These are phyloP conservation scores for Odontomyia ornata DNA, from an alignment of 2,888 invertebrate species.

Conservation along the genomic window DNA sequence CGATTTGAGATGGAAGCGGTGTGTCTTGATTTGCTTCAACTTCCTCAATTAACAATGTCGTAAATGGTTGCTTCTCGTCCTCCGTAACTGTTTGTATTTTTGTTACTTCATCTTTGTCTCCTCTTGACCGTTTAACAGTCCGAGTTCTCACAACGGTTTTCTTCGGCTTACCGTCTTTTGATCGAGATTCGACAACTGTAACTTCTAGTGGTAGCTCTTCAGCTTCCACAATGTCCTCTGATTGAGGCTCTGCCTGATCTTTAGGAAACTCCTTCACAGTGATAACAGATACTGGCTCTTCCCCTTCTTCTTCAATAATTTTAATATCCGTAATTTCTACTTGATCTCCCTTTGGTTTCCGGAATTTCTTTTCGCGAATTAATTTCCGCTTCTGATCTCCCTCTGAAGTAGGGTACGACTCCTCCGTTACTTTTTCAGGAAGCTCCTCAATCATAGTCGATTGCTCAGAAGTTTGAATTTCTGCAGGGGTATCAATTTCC, in stretches of 20 bases:
- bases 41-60: conserved; percentile 58
- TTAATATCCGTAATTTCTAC: conserved; percentile 65
- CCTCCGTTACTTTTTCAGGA: conserved; percentile 56
- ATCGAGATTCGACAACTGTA: conserved; percentile 56
- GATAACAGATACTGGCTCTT: conserved; percentile 59
- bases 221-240: conserved; percentile 50
- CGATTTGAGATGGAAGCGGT: conserved; percentile 47
- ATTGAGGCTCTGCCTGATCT: conserved; percentile 40
- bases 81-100: conserved; percentile 61
- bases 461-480: conserved; percentile 55
- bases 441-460: conserved; percentile 59
- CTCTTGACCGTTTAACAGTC: conserved; percentile 60
- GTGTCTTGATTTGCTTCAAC: conserved; percentile 51
- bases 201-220: conserved; percentile 59
- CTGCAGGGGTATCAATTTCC: conserved; percentile 53
- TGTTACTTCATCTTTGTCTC: conserved; percentile 62
- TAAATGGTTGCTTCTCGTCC: conserved; percentile 58
- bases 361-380: conserved; percentile 62
- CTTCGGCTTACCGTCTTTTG: conserved; percentile 58
- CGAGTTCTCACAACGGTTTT: conserved; percentile 60
- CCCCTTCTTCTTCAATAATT: conserved; percentile 63
- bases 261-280: conserved; percentile 56
- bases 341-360: conserved; percentile 62
- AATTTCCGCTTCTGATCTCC: conserved; percentile 28
- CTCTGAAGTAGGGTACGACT: conserved; percentile 53